Evolutionary conservation across 2,797 vertebrate species (phyloP).

Genomic region (Gallirallus australis): DNA sequence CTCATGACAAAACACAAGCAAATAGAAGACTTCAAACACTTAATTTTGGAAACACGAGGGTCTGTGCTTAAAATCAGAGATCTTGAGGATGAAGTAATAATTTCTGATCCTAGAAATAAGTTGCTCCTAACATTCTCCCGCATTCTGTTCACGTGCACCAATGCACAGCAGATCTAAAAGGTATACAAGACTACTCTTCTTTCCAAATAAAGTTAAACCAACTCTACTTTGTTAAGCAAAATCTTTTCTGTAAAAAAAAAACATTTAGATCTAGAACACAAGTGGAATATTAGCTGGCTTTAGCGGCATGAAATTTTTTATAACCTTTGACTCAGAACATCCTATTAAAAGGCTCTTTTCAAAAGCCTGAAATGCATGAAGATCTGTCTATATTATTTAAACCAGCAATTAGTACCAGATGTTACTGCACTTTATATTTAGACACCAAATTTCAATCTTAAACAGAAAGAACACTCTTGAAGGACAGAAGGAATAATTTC

Average conservation of each 20-base stretch:
- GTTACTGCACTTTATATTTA: slow-evolving; percentile 81
- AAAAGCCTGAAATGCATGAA: slow-evolving; percentile 75
- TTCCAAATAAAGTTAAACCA: not conserved
- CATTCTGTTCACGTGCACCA: not conserved
- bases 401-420: slow-evolving; percentile 83
- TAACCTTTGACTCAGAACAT: slow-evolving; percentile 79
- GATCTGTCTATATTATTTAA: slow-evolving; percentile 80
- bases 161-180: not conserved
- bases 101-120: not conserved
- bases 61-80: not conserved
- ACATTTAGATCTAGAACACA: slow-evolving; percentile 69
- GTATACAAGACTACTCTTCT: not conserved
- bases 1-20: not conserved
- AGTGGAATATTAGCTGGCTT: slow-evolving; percentile 76
- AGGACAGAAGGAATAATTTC: slow-evolving; percentile 83
- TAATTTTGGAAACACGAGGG: not conserved
- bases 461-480: slow-evolving; percentile 77
- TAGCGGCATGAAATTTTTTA: slow-evolving; percentile 73
- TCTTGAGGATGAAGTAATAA: not conserved
- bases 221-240: not conserved
- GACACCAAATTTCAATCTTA: slow-evolving; percentile 78
- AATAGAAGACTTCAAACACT: not conserved
- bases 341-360: slow-evolving; percentile 77
- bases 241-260: slow-evolving; percentile 5
- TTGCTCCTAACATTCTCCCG: not conserved